Evolutionary conservation across 2,113 vertebrate genomes (phyloP).

Genomic region (Mellivora capensis): DNA sequence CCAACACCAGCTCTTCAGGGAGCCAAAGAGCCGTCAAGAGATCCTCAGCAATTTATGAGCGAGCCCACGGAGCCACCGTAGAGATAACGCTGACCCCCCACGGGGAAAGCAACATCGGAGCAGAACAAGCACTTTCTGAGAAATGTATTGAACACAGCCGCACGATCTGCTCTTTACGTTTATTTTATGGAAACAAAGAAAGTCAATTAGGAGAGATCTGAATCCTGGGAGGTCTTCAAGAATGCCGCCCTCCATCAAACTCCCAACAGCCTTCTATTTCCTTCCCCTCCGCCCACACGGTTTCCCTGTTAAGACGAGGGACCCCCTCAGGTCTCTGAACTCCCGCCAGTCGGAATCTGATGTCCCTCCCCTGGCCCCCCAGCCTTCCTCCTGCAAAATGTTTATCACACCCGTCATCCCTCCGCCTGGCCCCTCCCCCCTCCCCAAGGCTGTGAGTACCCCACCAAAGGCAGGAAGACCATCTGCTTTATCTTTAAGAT

Average conservation of each 20-base stretch:
- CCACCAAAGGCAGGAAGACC: not conserved
- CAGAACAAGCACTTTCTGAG: not conserved
- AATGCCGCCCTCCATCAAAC: not conserved
- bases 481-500: not conserved
- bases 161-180: not conserved
- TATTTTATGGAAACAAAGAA: not conserved
- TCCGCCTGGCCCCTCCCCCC: not conserved
- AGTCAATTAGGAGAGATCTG: not conserved
- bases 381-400: not conserved
- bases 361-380: not conserved
- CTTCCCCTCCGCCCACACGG: not conserved
- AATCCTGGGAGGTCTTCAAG: not conserved
- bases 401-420: no score
- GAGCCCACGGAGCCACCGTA: accelerated
- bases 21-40: not conserved
- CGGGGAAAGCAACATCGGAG: not conserved
- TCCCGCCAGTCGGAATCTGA: not conserved
- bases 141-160: accelerated
- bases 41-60: accelerated
- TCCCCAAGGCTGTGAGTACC: not conserved
- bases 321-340: not conserved
- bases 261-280: not conserved
- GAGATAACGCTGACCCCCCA: not conserved
- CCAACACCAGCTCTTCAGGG: not conserved
- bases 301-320: not conserved